Evolutionary conservation across 2,797 vertebrate species (phyloP), one percentile per base, ranked within the genome.

Genomic region (Brachymystax lenok): DNA sequence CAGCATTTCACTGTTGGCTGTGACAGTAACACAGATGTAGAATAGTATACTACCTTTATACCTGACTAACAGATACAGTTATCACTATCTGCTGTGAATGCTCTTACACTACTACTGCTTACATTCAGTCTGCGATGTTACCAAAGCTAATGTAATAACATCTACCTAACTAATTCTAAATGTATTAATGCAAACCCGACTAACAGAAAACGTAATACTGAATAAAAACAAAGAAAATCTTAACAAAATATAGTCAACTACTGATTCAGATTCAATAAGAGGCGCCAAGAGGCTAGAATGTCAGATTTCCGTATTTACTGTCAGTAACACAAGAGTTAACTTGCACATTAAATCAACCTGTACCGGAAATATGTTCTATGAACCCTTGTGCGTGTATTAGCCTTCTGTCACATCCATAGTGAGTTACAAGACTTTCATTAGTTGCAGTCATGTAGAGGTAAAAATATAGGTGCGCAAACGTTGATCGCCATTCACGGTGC

Each of bases 1-100:
- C 92, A 92, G 90, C 88, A 92, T 76, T 89, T 90, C 77, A 86
- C 89, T 89, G 79, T 77, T 72, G 84, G 81, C 86, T 88, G 87
- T 87, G 77, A 76, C 73, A 59, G 56, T n/a, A n/a, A 59, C 8
- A 66, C 27, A 30, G 10, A 59, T 59, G 56, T 59, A n/a, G 12
- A 24, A 28, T 19, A 2, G n/a, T 59, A 59, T 21, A 59, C 56
- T 59, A 16, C 19, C 8, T 7, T 59, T n/a, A 59, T 59, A 21
- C n/a, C 19, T 59, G 56, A 21, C 33, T 8, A 21, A 69, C 6
- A 69, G 16, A 67, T 28, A 33, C 33, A 69, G 73, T 83, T 67
- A 24, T 74, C 5, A 8, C 67, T 59, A 21, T 16, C 1, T 33
- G 16, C 24, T 35, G 14, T 69, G 16, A 33, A 16, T 40, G 5